These are phyloP conservation scores for Ichneumoninae sp. DNA, from an alignment of 2,888 invertebrate species.

Conservation along the genomic window DNA sequence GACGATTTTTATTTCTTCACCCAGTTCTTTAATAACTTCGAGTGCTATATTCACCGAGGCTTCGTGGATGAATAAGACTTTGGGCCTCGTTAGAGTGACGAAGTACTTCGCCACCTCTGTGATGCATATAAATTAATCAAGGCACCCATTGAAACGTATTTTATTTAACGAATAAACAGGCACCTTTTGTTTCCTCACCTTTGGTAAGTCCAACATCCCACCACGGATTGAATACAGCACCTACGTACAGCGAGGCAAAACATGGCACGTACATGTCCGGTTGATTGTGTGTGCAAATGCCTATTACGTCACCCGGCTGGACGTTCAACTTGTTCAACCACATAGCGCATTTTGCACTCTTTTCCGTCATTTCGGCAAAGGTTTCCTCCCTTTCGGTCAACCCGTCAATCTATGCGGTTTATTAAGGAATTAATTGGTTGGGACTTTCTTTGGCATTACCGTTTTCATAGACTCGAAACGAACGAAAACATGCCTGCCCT, in stretches of 20 bases:
- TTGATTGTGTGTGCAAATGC: slow-evolving; percentile 75
- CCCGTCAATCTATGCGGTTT: slow-evolving; percentile 64
- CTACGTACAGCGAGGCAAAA: slow-evolving; percentile 73
- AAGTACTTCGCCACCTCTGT: slow-evolving; percentile 73
- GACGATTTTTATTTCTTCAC: slow-evolving; percentile 67
- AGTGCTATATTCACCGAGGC: slow-evolving; percentile 47
- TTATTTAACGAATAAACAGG: background rate
- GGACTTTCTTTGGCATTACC: background rate
- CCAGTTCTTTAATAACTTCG: slow-evolving; percentile 68
- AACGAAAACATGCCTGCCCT: slow-evolving; percentile 68
- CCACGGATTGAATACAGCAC: slow-evolving; percentile 78
- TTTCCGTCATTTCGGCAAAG: slow-evolving; percentile 71
- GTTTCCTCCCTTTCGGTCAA: slow-evolving; percentile 70
- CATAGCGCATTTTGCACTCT: slow-evolving; percentile 75
- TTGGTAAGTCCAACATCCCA: slow-evolving; percentile 69
- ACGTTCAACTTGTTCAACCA: slow-evolving; percentile 77
- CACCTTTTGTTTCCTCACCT: slow-evolving; percentile 64
- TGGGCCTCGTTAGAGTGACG: slow-evolving; percentile 72
- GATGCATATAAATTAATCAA: slow-evolving; percentile 12
- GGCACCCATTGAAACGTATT: background rate
- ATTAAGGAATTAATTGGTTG: background rate
- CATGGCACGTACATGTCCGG: slow-evolving; percentile 75
- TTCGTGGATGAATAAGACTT: slow-evolving; percentile 73
- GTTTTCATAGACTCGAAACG: background rate
- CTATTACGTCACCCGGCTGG: slow-evolving; percentile 72